Evolutionary conservation across 2,113 vertebrate genomes (phyloP).

Genomic region (Macrotus californicus): DNA sequence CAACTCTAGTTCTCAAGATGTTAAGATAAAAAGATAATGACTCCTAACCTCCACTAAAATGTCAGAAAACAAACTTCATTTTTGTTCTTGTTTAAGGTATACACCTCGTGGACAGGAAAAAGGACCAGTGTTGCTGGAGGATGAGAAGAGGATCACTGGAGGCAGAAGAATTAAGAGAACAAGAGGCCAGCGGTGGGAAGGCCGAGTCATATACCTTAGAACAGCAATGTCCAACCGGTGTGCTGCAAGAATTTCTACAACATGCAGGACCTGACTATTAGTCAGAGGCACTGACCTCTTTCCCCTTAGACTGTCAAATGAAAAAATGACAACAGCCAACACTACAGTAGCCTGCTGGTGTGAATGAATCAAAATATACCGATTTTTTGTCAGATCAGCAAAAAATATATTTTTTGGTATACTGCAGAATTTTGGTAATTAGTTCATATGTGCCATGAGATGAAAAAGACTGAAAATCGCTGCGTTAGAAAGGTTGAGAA

Average conservation of each 20-base stretch:
- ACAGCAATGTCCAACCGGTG: background rate
- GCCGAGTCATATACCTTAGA: accelerated
- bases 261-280: background rate
- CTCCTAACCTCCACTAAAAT: background rate
- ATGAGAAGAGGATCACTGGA: background rate
- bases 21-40: background rate
- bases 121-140: background rate
- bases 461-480: background rate
- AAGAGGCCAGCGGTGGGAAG: accelerated
- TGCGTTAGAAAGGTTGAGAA: background rate
- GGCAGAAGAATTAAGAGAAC: background rate
- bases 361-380: background rate
- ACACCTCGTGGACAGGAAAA: background rate
- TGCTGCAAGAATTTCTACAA: background rate
- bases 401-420: background rate
- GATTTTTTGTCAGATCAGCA: background rate
- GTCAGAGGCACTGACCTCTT: background rate
- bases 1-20: background rate
- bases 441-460: background rate
- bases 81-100: background rate
- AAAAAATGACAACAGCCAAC: background rate
- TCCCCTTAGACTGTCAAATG: background rate
- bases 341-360: background rate
- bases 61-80: background rate
- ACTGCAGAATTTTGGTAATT: background rate